Evolutionary conservation across 2,797 vertebrate genomes (phyloP).

Genomic region (Chaenodraco wilsoni): DNA sequence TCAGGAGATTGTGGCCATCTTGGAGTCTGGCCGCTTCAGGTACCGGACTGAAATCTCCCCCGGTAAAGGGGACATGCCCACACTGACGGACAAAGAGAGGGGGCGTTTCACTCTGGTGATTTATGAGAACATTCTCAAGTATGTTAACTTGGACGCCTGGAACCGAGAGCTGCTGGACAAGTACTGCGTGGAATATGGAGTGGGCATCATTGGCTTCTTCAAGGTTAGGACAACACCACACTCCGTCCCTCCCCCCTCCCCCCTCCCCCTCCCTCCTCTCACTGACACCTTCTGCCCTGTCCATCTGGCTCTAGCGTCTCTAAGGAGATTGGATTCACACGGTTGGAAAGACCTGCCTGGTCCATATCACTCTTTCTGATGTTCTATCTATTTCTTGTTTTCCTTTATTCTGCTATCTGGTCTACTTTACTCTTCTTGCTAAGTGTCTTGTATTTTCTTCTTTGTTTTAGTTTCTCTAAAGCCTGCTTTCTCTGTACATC

Average conservation of each 20-base stretch:
- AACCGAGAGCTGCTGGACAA: slow-evolving; percentile 99
- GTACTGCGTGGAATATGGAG: slow-evolving; percentile 97
- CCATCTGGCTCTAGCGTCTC: slow-evolving; percentile 77
- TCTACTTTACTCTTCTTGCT: slow-evolving; percentile 24
- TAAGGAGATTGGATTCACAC: slow-evolving; percentile 74
- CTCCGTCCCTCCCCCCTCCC: slow-evolving; percentile 45
- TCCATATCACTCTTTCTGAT: slow-evolving; percentile 61
- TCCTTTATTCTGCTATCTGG: slow-evolving; percentile 49
- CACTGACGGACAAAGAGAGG: slow-evolving; percentile 94
- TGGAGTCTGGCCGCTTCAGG: slow-evolving; percentile 96
- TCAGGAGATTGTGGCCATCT: slow-evolving; percentile 97
- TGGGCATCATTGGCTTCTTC: slow-evolving; percentile 99
- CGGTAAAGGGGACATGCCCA: slow-evolving; percentile 98
- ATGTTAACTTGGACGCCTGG: slow-evolving; percentile 97
- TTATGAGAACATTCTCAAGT: slow-evolving; percentile 98
- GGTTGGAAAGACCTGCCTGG: slow-evolving; percentile 66
- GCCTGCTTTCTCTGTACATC: slow-evolving; percentile 10
- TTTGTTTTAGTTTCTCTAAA: slow-evolving; percentile 45
- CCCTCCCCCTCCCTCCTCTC: slow-evolving; percentile 47
- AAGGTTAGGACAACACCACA: slow-evolving; percentile 87
- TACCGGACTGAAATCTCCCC: slow-evolving; percentile 98
- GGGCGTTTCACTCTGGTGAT: slow-evolving; percentile 96
- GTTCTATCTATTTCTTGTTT: slow-evolving; percentile 41
- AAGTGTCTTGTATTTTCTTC: slow-evolving; percentile 31
- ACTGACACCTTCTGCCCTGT: slow-evolving; percentile 78